Conservation (phyloP, 2,888 invertebrate genomes). For the Cheilosia urbana region DNA sequence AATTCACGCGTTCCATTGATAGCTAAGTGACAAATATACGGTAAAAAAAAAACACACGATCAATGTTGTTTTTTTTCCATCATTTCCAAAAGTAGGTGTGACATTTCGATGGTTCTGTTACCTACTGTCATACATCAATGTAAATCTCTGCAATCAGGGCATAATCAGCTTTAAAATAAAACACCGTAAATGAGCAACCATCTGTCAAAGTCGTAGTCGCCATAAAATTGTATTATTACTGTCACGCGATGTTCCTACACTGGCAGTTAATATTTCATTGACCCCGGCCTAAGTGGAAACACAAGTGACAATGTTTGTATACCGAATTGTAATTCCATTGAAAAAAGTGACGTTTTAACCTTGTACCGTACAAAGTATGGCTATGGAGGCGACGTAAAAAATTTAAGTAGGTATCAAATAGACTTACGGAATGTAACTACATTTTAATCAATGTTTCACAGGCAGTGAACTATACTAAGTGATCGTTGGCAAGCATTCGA, state of each 20-base stretch:
- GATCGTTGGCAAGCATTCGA: background rate
- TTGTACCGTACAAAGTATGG: background rate
- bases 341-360: background rate
- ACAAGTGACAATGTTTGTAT: background rate
- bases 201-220: constrained; percentile 16
- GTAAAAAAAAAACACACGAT: no score
- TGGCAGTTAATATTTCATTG: constrained; percentile 7
- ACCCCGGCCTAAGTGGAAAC: constrained; percentile 2
- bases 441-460: background rate
- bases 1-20: no score
- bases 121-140: background rate
- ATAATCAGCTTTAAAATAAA: background rate
- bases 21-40: no score
- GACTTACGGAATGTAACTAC: background rate
- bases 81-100: no score
- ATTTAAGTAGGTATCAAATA: background rate
- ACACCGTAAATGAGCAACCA: background rate
- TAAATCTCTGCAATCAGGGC: background rate
- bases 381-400: background rate
- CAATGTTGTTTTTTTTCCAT: no score
- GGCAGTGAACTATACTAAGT: background rate
- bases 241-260: constrained; percentile 20
- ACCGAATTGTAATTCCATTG: background rate
- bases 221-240: constrained; percentile 22
- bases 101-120: no score